Percentiles rank a stretch among this genome's conserved stretches.
These are phyloP conservation scores for Myathropa florea DNA, from an alignment of 2,888 invertebrate species.

Conservation along the genomic window DNA sequence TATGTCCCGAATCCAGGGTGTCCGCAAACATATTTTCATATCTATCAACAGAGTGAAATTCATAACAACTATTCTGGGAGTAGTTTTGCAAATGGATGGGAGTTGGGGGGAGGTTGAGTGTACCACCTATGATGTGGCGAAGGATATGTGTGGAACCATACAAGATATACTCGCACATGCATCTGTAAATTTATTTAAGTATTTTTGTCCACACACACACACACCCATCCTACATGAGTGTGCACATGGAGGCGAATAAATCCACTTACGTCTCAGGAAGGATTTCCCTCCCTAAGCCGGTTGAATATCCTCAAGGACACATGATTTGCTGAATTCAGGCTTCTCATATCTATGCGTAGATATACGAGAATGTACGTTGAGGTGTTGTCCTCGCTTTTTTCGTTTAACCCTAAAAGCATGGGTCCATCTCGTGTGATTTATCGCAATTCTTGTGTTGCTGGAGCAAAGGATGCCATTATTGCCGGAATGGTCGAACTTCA, in stretches of 20 bases:
- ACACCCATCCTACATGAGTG: slow-evolving; percentile 15
- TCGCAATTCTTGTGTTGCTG: slow-evolving; percentile 33
- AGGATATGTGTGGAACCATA: neutral
- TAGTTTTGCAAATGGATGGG: slow-evolving; percentile 5
- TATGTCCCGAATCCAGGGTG: slow-evolving; percentile 4
- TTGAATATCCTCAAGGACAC: slow-evolving; percentile 23
- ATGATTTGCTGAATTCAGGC: neutral
- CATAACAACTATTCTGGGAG: slow-evolving; percentile 39
- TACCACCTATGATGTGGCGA: slow-evolving; percentile 4
- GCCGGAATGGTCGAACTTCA: neutral
- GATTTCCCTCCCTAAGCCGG: slow-evolving; percentile 33
- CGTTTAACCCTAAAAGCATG: slow-evolving; percentile 51
- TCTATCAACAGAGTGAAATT: slow-evolving; percentile 42
- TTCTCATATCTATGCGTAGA: neutral
- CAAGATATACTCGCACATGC: no score
- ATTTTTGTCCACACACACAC: neutral
- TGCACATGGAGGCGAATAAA: slow-evolving; percentile 29
- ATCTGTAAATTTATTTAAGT: no score
- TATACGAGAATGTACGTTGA: neutral
- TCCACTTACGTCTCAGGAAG: slow-evolving; percentile 30
- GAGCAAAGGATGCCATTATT: neutral
- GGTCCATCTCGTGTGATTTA: slow-evolving; percentile 60
- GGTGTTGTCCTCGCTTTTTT: slow-evolving; percentile 20
- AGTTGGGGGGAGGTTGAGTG: neutral
- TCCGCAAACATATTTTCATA: slow-evolving; percentile 53